Base-by-base conservation (phyloP, 2,888 invertebrate genomes). In the Drosophila anomelani region DNA sequence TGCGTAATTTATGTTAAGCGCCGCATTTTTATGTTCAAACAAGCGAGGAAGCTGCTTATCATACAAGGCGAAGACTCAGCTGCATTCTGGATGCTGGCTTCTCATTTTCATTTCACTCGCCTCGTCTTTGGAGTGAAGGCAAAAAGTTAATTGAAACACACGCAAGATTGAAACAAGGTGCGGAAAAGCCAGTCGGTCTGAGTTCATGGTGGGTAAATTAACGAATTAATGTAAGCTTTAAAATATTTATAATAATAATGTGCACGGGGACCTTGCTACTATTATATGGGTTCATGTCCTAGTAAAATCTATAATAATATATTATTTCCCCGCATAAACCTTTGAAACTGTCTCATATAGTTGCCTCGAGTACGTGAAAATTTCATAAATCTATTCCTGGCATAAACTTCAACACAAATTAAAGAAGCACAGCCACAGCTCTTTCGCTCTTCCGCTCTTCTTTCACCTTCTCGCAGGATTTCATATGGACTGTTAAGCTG, bases 121-220 rank as follows among this genome's bases (percentile, higher is more conserved):
- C 56, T 59, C 76, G 38, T 81, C 79, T 87, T 79, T 64, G 72
- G 84, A 55, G 77, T 68, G 72, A 75, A 39, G 87, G 89, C 88
- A 82, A 85, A 89, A 85, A 85, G 89, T 86, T 86, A 86, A 86
- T 86, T 86, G 85, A 86, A 86, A 87, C 88, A 81, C 84, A 81
- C 68, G 76, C 84, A 76, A 88, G 77, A 74, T 75, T 79, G 79
- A 78, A 88, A 67, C 59, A 79, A 66, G 84, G 76, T 74, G 51
- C 56, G 70, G 73, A 69, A 66, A 67, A 68, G 51, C 1, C 76
- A 62, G 81, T 23, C 4, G 32, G 12, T 20, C 38, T 44, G 38
- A 17, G 85, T 75, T 82, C 55, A 81, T 81, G 72, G 82, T 3
- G 15, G 13, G 8, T 4, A 8, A 13, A 20, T 4, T 8, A 3